Conservation (phyloP, 2,797 vertebrate species). For the Sardinella longiceps region DNA sequence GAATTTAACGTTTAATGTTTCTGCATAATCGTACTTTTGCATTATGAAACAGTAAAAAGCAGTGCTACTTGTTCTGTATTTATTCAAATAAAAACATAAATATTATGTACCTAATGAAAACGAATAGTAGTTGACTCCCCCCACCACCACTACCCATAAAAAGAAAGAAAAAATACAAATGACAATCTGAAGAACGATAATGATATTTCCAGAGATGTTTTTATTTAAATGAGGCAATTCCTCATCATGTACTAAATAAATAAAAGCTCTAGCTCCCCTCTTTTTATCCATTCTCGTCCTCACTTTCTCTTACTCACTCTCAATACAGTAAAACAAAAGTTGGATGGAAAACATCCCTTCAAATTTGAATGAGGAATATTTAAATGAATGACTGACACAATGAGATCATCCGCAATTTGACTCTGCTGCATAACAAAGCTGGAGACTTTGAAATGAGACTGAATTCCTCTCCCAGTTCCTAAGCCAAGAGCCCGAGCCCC, state of each 20-base stretch:
- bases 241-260: background rate
- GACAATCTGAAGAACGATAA: background rate
- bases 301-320: background rate
- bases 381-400: background rate
- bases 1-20: background rate
- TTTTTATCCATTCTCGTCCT: background rate
- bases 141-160: no score
- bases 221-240: conserved; percentile 2
- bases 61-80: background rate
- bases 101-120: background rate
- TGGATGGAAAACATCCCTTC: background rate
- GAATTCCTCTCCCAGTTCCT: conserved; percentile 30
- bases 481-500: conserved; percentile 17
- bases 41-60: conserved; percentile 22
- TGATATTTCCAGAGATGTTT: background rate
- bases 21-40: conserved; percentile 14
- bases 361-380: conserved; percentile 16
- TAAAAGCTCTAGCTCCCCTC: background rate
- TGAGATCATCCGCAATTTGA: background rate
- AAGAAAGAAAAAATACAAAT: no score
- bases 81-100: background rate
- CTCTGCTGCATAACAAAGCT: conserved; percentile 30
- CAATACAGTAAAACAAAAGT: conserved; percentile 16
- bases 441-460: conserved; percentile 34
- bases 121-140: background rate